Percentiles rank a stretch among this genome's conserved stretches.
Evolutionary conservation across 2,888 invertebrate species (phyloP).

Genomic region (Orthosia incerta): DNA sequence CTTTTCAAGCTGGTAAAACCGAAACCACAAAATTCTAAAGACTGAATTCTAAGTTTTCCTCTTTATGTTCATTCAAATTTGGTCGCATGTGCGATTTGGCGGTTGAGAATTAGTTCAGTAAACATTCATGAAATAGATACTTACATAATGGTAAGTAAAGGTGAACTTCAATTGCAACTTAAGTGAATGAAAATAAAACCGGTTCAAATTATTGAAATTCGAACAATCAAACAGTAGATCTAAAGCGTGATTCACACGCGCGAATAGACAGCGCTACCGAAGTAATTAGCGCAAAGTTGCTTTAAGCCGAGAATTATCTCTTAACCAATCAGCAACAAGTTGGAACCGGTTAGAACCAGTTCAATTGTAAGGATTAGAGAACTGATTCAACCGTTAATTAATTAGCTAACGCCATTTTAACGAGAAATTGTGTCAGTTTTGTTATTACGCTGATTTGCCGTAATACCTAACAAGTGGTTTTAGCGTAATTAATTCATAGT

Average conservation of each 20-base stretch:
- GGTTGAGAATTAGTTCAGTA: no score
- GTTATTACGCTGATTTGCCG: conserved; percentile 4
- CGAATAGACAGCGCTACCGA: conserved; percentile 35
- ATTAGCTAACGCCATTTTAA: conserved; percentile 34
- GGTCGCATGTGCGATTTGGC: no score
- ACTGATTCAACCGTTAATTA: conserved; percentile 46
- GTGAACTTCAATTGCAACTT: conserved; percentile 1
- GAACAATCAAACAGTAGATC: conserved; percentile 23
- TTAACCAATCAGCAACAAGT: conserved; percentile 55
- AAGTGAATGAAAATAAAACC: neutral
- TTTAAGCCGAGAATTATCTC: conserved; percentile 60
- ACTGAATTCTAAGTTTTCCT: no score
- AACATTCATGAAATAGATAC: neutral
- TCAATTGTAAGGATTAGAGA: conserved; percentile 49
- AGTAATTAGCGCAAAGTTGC: conserved; percentile 58
- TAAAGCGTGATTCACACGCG: conserved; percentile 51
- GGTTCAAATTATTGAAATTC: conserved; percentile 21
- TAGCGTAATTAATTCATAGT: conserved; percentile 13
- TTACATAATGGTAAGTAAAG: neutral
- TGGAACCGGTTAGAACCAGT: conserved; percentile 45
- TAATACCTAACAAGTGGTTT: neutral
- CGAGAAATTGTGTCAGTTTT: conserved; percentile 2
- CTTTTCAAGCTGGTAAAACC: no score
- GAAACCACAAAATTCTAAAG: no score
- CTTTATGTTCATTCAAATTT: no score